A percentile compares a stretch with the other conserved stretches of the same genome.
These are phyloP conservation scores for Calliscelio sp. DNA, from an alignment of 2,888 invertebrate species.

Conservation along the genomic window DNA sequence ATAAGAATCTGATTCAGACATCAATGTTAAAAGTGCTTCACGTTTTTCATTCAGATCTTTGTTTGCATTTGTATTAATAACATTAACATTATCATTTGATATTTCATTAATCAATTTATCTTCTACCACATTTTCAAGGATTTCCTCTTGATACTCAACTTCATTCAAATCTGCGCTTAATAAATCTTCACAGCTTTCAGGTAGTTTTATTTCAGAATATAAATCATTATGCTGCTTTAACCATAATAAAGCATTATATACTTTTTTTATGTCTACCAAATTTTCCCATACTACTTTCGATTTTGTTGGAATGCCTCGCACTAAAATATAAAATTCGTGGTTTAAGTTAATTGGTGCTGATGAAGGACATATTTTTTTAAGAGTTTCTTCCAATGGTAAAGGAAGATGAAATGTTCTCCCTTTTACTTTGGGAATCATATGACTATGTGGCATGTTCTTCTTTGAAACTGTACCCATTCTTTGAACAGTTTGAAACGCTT, in stretches of 20 bases:
- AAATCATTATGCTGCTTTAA: constrained; percentile 77
- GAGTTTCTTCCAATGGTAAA: constrained; percentile 80
- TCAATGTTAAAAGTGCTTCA: constrained; percentile 47
- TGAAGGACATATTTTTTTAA: constrained; percentile 63
- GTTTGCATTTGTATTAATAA: constrained; percentile 51
- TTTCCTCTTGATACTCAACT: constrained; percentile 5
- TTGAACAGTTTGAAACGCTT: constrained; percentile 81
- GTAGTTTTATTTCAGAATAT: constrained; percentile 77
- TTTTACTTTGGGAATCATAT: constrained; percentile 73
- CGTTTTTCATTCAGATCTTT: constrained; percentile 27
- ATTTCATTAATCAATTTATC: too few relatives aligned
- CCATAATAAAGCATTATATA: constrained; percentile 51
- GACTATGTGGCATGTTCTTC: constrained; percentile 74
- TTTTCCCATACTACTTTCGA: constrained; percentile 41
- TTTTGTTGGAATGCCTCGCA: constrained; percentile 79
- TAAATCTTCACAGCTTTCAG: constrained; percentile 25
- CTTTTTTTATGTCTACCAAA: constrained; percentile 78
- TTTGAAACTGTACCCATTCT: constrained; percentile 78
- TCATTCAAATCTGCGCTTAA: neutral
- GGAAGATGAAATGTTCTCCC: constrained; percentile 80
- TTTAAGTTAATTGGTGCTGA: constrained; percentile 51
- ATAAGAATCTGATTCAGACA: constrained; percentile 17
- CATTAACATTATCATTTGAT: too few relatives aligned
- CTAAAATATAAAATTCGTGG: constrained; percentile 79
- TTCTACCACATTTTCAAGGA: too few relatives aligned